Base-by-base conservation (phyloP, 2,888 invertebrate species). In the Nomada lathburiana region DNA sequence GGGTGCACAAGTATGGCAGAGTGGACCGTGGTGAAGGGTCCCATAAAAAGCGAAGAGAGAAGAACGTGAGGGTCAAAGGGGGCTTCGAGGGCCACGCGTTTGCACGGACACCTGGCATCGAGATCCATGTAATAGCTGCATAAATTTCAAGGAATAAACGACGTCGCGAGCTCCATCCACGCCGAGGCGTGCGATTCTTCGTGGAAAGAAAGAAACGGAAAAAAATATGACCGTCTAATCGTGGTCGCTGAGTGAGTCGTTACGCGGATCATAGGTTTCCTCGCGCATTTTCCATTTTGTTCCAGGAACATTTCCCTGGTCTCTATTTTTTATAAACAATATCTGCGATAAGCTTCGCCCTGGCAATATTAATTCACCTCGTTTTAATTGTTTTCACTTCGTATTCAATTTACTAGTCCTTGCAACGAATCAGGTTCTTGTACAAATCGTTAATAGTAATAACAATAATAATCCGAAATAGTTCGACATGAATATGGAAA, bases 71-170 rank as follows among this genome's bases (percentile, higher is more conserved):
- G 87, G 87, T 87, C 86, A 87, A 55, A 62, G 64, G 53, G 64
- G 82, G 69, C 74, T 72, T 29, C 52, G 55, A 59, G 68, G 76
- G 71, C 68, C 70, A 82, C 76, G 76, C 80, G 76, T 57, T 76
- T 80, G 69, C 67, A 78, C 77, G 82, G 77, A 87, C 86, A 86
- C 84, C 87, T 87, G 86, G 83, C 78, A 69, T 62, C 57, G 63
- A 55, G 77, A 77, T 82, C 71, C 73, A 23, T 4, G 80, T 86
- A 82, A 86, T 86, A 79, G 69, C 80, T 87, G 87, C 87, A 86
- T 87, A 86, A 87, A 86, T 85, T 85, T 87, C 80, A 71, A 68
- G 73, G 71, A 82, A 86, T 86, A 84, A 82, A 86, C 82, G 80
- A 69, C 72, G 75, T 75, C 65, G 63, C 53, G 60, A 53, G 74